Evolutionary conservation across 2,113 vertebrate species (phyloP).

Genomic region (Chloropsis hardwickii): DNA sequence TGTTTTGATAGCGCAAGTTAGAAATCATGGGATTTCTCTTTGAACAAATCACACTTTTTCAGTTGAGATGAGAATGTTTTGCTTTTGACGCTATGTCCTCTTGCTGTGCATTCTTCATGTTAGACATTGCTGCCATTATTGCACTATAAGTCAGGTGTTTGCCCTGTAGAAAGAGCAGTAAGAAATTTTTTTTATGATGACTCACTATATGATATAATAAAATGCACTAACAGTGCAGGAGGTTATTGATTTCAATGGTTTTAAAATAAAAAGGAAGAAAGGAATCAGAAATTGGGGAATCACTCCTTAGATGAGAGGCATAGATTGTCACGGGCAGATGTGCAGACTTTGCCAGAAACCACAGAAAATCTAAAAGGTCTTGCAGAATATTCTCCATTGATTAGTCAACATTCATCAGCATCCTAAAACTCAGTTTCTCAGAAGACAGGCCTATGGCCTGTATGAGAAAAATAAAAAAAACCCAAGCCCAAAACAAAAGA

Average conservation of each 20-base stretch:
- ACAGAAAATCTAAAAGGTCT: background rate
- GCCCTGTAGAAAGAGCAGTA: background rate
- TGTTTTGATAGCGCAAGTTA: background rate
- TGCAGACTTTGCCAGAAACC: background rate
- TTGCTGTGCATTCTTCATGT: background rate
- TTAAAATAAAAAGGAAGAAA: background rate
- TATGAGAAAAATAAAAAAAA: too few species aligned
- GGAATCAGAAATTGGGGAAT: background rate
- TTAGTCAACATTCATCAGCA: background rate
- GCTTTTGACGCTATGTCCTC: background rate
- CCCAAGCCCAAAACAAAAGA: too few species aligned
- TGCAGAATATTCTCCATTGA: background rate
- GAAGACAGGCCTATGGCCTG: background rate
- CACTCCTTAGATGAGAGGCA: background rate
- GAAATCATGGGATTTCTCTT: background rate
- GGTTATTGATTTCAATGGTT: background rate
- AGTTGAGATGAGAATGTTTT: background rate
- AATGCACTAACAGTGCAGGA: background rate
- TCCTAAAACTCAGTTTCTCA: background rate
- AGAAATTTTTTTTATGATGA: background rate
- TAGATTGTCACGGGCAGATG: background rate
- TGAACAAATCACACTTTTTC: background rate
- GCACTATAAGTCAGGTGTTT: background rate
- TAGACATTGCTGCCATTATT: background rate
- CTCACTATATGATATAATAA: background rate